Conservation (phyloP, 2,888 invertebrate species). For the Rhamphomyia laevipes region DNA sequence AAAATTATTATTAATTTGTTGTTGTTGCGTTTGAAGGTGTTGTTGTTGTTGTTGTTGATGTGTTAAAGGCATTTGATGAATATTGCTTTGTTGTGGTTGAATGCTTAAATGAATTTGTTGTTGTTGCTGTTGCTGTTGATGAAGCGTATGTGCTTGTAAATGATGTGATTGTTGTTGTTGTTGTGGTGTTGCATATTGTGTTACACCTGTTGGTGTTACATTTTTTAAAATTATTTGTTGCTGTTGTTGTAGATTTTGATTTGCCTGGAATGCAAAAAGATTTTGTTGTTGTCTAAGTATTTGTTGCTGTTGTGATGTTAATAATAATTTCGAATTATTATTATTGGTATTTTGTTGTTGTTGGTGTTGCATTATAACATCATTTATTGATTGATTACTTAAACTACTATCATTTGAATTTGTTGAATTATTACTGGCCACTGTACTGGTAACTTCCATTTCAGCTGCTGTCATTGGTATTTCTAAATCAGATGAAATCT, state of each 20-base stretch:
- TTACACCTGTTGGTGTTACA: conserved; percentile 15
- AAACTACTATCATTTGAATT: conserved; percentile 8
- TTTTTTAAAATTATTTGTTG: conserved; percentile 15
- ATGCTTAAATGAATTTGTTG: conserved; percentile 10
- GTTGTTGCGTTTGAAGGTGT: conserved; percentile 18
- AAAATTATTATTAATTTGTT: conserved; percentile 13
- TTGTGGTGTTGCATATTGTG: background rate
- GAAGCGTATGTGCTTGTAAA: conserved; percentile 16
- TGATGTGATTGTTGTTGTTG: conserved; percentile 14
- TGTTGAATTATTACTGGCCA: conserved; percentile 21
- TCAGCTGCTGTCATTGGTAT: conserved; percentile 49
- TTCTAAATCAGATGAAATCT: conserved; percentile 42
- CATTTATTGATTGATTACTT: conserved; percentile 9
- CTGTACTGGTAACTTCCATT: conserved; percentile 47
- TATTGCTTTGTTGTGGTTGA: conserved; percentile 16
- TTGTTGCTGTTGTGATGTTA: conserved; percentile 15
- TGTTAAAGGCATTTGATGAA: conserved; percentile 16
- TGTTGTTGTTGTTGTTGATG: conserved; percentile 23
- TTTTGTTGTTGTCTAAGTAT: conserved; percentile 12
- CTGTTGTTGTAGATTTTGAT: conserved; percentile 16
- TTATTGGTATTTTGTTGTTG: conserved; percentile 1
- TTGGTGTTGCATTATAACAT: conserved; percentile 1
- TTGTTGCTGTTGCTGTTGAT: conserved; percentile 14
- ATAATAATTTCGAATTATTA: background rate
- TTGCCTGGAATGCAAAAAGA: conserved; percentile 3